A percentile compares a stretch with the other conserved stretches of the same genome.
These are phyloP conservation scores for Halcyon leucocephala DNA, from an alignment of 2,797 vertebrate genomes.

Conservation along the genomic window DNA sequence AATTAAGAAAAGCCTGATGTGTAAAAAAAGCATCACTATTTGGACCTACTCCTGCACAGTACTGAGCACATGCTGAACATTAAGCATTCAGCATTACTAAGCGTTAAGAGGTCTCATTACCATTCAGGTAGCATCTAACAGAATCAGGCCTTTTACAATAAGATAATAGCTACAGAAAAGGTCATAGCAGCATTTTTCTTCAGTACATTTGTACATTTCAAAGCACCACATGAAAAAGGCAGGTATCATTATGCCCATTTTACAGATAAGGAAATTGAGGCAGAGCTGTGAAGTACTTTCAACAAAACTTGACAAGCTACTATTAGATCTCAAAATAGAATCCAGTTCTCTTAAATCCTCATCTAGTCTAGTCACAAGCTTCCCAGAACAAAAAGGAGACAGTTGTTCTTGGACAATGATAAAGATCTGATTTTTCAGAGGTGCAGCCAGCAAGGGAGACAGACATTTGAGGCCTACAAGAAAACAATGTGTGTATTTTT, in stretches of 20 bases:
- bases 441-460: background rate
- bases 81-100: background rate
- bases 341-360: background rate
- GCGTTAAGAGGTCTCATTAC: background rate
- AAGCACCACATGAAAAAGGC: background rate
- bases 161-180: background rate
- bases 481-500: background rate
- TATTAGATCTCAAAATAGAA: background rate
- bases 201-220: background rate
- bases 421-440: constrained; percentile 8
- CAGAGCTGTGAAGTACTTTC: background rate
- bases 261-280: constrained; percentile 20
- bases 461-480: background rate
- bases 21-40: background rate
- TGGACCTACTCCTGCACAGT: background rate
- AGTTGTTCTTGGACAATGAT: background rate
- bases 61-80: background rate
- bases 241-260: background rate
- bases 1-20: background rate
- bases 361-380: background rate
- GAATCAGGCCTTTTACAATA: background rate
- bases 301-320: background rate
- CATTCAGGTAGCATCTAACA: constrained; percentile 15
- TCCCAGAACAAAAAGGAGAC: background rate
- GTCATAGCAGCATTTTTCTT: constrained; percentile 22